phyloP scores from a whole-genome alignment of 1,140 invertebrate species.

The Streblospio benedicti region DNA sequence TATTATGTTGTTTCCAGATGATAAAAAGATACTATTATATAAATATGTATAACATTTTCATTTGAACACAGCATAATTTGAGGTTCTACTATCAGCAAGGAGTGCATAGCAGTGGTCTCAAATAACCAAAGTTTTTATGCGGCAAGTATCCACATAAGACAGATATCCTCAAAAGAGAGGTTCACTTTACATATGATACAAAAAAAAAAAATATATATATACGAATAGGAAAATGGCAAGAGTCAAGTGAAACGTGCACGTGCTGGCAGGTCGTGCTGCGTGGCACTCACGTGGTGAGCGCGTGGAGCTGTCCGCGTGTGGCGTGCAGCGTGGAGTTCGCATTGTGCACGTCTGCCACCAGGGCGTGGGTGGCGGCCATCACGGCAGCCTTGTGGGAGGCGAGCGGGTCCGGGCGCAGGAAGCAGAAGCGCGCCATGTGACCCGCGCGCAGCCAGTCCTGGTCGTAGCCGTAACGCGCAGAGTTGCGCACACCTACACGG shows the following conservation, averaged over 20 bases:
- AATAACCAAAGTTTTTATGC: no score
- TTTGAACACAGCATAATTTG: no score
- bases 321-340: slow-evolving; percentile 29
- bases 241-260: background rate
- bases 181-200: background rate
- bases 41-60: no score
- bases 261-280: background rate
- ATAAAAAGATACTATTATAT: no score
- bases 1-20: no score
- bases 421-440: slow-evolving; percentile 55
- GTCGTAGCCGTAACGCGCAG: slow-evolving; percentile 68
- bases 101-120: no score
- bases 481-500: slow-evolving; percentile 56
- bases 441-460: slow-evolving; percentile 81
- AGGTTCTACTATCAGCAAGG: no score
- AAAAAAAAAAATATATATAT: background rate
- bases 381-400: slow-evolving; percentile 10
- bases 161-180: background rate
- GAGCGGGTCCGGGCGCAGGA: slow-evolving; percentile 19
- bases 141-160: background rate
- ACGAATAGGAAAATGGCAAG: background rate
- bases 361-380: slow-evolving; percentile 25
- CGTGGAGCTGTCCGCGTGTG: slow-evolving; percentile 24
- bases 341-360: slow-evolving; percentile 26
- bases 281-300: slow-evolving; percentile 5